phyloP scores from a whole-genome alignment of 2,888 invertebrate genomes.

The Apocheima hispidaria region DNA sequence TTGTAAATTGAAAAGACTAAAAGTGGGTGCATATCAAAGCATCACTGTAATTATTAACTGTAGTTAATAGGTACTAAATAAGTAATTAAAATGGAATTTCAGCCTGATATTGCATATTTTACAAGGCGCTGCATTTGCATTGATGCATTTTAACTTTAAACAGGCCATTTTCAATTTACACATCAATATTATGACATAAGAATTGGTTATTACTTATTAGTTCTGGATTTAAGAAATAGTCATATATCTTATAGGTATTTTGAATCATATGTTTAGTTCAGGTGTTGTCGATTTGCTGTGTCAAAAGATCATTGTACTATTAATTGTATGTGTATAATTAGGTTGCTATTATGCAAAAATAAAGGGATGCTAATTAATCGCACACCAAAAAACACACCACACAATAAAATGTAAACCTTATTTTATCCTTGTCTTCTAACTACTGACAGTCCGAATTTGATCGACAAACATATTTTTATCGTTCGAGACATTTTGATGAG shows the following conservation, averaged over 20 bases:
- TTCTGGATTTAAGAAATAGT: conserved; percentile 4
- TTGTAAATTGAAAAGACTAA: too few relatives aligned
- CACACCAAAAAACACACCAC: not conserved
- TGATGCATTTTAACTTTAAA: not conserved
- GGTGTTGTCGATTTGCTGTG: conserved; percentile 80
- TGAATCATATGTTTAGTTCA: conserved; percentile 66
- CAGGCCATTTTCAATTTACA: not conserved
- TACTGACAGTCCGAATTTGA: too few relatives aligned
- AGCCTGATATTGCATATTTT: too few relatives aligned
- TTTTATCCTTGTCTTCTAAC: too few relatives aligned
- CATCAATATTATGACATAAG: not conserved
- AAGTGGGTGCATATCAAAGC: too few relatives aligned
- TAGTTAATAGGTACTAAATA: too few relatives aligned
- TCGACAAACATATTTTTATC: too few relatives aligned
- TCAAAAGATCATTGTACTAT: conserved; percentile 2
- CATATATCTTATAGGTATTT: not conserved
- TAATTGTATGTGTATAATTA: not conserved
- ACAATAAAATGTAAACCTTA: not conserved
- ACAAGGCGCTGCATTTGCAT: too few relatives aligned
- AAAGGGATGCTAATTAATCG: not conserved
- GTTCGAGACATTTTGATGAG: too few relatives aligned
- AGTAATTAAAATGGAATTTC: too few relatives aligned
- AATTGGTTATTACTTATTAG: too few relatives aligned
- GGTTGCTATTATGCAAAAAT: not conserved
- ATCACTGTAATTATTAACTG: too few relatives aligned